A percentile compares a stretch with the other conserved stretches of the same genome.
Evolutionary conservation across 1,140 invertebrate genomes (phyloP).

Genomic region (Aphaenogaster ashmeadi): DNA sequence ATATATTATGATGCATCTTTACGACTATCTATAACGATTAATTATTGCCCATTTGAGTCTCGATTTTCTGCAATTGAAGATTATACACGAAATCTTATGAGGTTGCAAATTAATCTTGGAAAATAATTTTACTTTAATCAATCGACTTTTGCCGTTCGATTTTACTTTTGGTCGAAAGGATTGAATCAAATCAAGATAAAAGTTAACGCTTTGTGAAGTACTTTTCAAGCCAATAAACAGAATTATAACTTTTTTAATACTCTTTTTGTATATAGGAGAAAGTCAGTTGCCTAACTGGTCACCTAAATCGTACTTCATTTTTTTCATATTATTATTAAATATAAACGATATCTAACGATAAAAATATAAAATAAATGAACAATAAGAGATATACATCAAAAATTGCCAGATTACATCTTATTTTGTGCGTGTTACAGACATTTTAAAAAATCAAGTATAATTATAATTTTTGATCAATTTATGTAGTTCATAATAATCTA

Average conservation of each 20-base stretch:
- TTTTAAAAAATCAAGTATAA: no score
- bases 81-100: background rate
- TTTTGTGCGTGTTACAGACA: no score
- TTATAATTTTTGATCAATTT: no score
- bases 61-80: background rate
- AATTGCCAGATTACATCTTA: no score
- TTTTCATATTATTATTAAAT: no score
- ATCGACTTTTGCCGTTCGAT: background rate
- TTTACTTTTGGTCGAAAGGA: background rate
- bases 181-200: background rate
- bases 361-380: no score
- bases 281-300: no score
- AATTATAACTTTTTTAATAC: background rate
- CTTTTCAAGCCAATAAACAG: background rate
- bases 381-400: no score
- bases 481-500: no score
- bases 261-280: background rate
- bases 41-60: constrained; percentile 12
- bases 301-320: no score
- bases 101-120: background rate
- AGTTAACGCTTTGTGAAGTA: background rate
- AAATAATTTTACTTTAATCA: background rate
- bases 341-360: no score
- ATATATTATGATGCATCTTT: background rate
- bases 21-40: background rate